phyloP scores from a whole-genome alignment of 2,888 invertebrate species.

The Lochmaea capreae region DNA sequence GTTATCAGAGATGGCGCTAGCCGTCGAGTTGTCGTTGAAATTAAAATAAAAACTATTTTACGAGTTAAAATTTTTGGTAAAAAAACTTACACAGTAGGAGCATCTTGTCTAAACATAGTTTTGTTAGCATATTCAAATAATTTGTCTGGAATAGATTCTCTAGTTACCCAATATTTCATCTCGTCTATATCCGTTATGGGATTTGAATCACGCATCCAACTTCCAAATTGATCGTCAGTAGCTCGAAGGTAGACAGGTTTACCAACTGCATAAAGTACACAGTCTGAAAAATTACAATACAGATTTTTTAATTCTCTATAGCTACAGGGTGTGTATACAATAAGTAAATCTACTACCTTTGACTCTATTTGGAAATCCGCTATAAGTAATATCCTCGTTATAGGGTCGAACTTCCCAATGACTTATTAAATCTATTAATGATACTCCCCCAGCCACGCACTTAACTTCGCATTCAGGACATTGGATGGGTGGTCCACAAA shows the following conservation, averaged over 20 bases:
- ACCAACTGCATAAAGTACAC: conserved; percentile 90
- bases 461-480: conserved; percentile 74
- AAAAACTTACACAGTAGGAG: conserved; percentile 66
- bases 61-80: too few species aligned
- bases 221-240: conserved; percentile 81
- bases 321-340: neutral
- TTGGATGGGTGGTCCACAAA: conserved; percentile 71
- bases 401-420: conserved; percentile 69
- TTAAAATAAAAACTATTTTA: too few species aligned
- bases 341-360: conserved; percentile 60
- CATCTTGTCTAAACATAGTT: conserved; percentile 73
- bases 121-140: conserved; percentile 85
- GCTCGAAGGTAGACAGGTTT: conserved; percentile 91
- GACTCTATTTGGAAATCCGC: conserved; percentile 68
- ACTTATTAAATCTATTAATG: conserved; percentile 70
- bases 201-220: conserved; percentile 87
- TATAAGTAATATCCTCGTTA: conserved; percentile 72
- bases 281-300: conserved; percentile 68
- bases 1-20: too few species aligned
- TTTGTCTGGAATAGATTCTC: conserved; percentile 77
- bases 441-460: conserved; percentile 71
- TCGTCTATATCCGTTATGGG: conserved; percentile 66
- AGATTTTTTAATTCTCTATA: neutral
- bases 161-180: conserved; percentile 87
- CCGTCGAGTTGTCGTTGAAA: too few species aligned